phyloP scores from a whole-genome alignment of 1,140 invertebrate genomes.

The Brachionus plicatilis region DNA sequence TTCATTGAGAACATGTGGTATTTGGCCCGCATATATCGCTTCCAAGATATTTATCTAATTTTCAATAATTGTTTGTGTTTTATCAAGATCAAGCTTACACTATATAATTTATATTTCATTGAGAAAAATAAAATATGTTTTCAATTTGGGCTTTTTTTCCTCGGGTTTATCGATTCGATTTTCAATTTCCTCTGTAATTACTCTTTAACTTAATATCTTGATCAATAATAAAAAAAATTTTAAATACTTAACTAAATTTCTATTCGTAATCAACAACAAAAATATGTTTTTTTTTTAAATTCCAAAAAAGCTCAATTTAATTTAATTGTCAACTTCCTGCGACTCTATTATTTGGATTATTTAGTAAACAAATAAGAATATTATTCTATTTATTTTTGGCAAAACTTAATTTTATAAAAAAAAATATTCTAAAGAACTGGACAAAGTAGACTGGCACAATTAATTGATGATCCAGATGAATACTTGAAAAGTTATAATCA shows the following conservation, averaged over 20 bases:
- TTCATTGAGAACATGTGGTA: not conserved
- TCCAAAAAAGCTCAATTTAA: not conserved
- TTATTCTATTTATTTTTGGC: no score
- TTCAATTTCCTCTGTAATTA: not conserved
- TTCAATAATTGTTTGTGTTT: not conserved
- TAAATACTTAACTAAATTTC: not conserved
- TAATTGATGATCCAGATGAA: no score
- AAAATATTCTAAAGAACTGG: no score
- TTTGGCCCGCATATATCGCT: not conserved
- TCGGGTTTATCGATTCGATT: not conserved
- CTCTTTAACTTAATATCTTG: not conserved
- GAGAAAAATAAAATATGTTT: not conserved
- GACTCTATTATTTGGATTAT: not conserved
- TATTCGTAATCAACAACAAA: not conserved
- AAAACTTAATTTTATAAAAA: no score
- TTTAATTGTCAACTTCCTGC: not conserved
- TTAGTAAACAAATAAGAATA: no score
- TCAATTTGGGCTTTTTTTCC: not conserved
- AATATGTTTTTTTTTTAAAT: not conserved
- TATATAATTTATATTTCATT: not conserved
- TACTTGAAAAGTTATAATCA: no score
- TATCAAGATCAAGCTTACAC: not conserved
- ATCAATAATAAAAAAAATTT: not conserved
- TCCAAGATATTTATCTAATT: constrained; percentile 14
- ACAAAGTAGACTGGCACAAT: no score